Percentiles rank a stretch among this genome's conserved stretches.
phyloP scores from a whole-genome alignment of 2,888 invertebrate species.

The Operophtera brumata region DNA sequence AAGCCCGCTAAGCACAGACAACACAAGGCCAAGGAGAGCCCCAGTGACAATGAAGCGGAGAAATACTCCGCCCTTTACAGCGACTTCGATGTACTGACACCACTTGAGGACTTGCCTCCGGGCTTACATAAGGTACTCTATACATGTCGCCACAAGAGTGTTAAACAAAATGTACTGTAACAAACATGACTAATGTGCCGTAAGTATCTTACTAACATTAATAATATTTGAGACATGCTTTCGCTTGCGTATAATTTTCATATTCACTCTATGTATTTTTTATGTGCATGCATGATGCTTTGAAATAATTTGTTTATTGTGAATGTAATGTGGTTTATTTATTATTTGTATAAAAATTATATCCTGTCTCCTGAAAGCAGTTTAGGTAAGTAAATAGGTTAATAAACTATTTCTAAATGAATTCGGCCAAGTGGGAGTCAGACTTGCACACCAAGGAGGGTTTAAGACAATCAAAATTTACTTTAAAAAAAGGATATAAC shows the following conservation, averaged over 20 bases:
- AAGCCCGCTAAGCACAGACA: conserved; percentile 60
- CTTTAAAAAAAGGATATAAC: too few species aligned
- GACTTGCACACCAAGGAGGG: too few species aligned
- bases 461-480: too few species aligned
- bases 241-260: conserved; percentile 24
- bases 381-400: too few species aligned
- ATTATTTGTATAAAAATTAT: background rate
- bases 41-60: conserved; percentile 46
- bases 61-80: conserved; percentile 73
- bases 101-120: conserved; percentile 64
- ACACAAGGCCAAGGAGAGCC: conserved; percentile 56
- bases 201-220: conserved; percentile 34
- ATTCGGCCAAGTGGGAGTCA: too few species aligned
- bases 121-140: conserved; percentile 68
- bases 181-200: conserved; percentile 31
- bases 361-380: too few species aligned
- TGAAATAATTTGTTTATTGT: conserved; percentile 12
- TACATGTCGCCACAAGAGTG: conserved; percentile 29
- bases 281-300: conserved; percentile 25
- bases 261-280: conserved; percentile 21
- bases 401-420: too few species aligned
- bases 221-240: conserved; percentile 16
- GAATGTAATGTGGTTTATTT: background rate
- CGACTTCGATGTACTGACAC: conserved; percentile 71
- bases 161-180: conserved; percentile 32